Base-by-base conservation (phyloP, 2,797 vertebrate genomes). In the Sphenopsis melanotis region DNA sequence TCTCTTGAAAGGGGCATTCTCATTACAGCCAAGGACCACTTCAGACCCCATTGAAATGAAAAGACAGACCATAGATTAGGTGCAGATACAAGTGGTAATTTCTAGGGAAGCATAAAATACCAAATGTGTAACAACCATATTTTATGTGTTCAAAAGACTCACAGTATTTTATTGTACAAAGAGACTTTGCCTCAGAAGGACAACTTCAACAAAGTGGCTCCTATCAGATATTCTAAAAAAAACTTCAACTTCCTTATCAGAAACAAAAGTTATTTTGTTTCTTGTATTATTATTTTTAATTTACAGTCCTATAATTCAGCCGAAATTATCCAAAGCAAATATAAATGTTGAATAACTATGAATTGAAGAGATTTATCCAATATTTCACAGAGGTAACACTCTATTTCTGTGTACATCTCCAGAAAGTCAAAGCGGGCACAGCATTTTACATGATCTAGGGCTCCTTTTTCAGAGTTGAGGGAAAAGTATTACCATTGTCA, bases 1-100 rank as follows among this genome's bases (percentile, higher is more conserved):
- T 96, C 97, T 97, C 95, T 96, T 92, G 97, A 96, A 98, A 98
- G 97, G 96, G 97, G 96, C 96, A 96, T 92, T 97, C 97, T 98
- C 97, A 97, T 98, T 97, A 97, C 63, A 94, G 94, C 76, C 74
- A 94, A 98, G 95, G 96, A 96, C 97, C 97, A 97, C 97, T 98
- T 97, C 96, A 97, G 96, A 96, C 91, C 93, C 96, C 95, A 97
- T 91, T 96, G 96, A 98, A 97, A 96, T 93, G 88, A 96, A 96
- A 96, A 97, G 96, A 91, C 93, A 96, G 90, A 91, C 76, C 87
- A 82, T 14, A 95, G 92, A 97, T 93, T 92, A 97, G 95, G 87
- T 93, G 87, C 77, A 96, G 97, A 96, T 94, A 97, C 94, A 97
- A 97, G 94, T 79, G 93, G 91, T 81, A 97, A 97, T 97, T 98